Conservation (phyloP, 2,113 vertebrate species). For the Ceyx cyanopectus region DNA sequence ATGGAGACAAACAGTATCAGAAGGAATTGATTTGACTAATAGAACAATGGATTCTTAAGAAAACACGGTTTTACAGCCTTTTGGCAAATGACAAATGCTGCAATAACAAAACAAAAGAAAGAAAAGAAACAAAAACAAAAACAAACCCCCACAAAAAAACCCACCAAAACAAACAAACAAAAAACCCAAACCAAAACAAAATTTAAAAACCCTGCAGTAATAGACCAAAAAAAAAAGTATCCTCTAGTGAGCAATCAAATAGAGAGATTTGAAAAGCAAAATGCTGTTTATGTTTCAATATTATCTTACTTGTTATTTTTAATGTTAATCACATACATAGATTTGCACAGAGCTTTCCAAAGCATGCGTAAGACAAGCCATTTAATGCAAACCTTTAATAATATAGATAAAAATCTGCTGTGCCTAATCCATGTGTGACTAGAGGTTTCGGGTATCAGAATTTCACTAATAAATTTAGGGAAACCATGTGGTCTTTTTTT, state of each 20-base stretch:
- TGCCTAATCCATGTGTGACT: background rate
- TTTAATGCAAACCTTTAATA: slow-evolving; percentile 29
- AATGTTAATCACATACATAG: slow-evolving; percentile 1
- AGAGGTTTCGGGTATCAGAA: slow-evolving; percentile 11
- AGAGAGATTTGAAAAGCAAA: slow-evolving; percentile 47
- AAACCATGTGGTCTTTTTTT: slow-evolving; percentile 49
- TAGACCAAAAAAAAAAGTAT: background rate
- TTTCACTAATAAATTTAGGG: slow-evolving; percentile 37
- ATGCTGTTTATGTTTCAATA: slow-evolving; percentile 24
- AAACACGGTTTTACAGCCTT: background rate
- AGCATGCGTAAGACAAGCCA: background rate
- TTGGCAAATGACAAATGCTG: background rate
- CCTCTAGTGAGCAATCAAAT: background rate
- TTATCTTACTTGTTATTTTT: slow-evolving; percentile 29
- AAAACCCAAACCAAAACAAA: background rate
- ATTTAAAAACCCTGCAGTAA: background rate
- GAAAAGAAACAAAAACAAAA: too few relatives aligned
- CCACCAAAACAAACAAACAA: too few relatives aligned
- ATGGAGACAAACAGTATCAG: slow-evolving; percentile 48
- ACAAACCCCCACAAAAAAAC: too few relatives aligned
- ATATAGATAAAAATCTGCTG: slow-evolving; percentile 1
- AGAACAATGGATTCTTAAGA: background rate
- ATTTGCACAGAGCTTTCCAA: slow-evolving; percentile 40
- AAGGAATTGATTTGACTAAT: slow-evolving; percentile 39
- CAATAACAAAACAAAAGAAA: background rate